Conservation (phyloP, 1,140 invertebrate species). For the Platyscapa corneri region DNA sequence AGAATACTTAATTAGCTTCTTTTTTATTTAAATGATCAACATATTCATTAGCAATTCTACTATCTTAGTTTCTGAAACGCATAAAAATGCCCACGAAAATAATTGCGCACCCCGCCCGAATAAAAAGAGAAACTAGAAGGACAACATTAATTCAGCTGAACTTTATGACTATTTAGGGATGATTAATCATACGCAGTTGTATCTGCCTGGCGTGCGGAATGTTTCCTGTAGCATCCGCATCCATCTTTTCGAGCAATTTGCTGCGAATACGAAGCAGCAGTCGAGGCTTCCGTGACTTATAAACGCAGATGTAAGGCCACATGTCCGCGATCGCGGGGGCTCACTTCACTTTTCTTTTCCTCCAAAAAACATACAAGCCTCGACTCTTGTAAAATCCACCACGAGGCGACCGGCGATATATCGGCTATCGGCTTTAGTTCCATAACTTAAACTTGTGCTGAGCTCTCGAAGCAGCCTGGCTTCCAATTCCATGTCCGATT, state of each 20-base stretch:
- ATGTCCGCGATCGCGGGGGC: slow-evolving; percentile 58
- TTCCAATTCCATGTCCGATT: neutral
- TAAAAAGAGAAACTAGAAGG: neutral
- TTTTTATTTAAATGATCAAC: neutral
- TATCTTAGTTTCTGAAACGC: neutral
- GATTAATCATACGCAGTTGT: slow-evolving; percentile 44
- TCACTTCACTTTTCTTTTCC: slow-evolving; percentile 51
- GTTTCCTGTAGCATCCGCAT: neutral
- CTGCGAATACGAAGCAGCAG: slow-evolving; percentile 16
- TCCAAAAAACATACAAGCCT: slow-evolving; percentile 52
- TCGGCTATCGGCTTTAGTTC: slow-evolving; percentile 46
- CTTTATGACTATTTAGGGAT: slow-evolving; percentile 43
- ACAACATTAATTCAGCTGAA: slow-evolving; percentile 12
- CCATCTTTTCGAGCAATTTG: slow-evolving; percentile 45
- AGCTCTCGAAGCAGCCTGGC: neutral
- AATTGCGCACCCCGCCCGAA: neutral
- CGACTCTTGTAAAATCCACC: slow-evolving; percentile 47
- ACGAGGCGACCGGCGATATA: slow-evolving; percentile 59
- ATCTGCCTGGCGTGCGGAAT: neutral
- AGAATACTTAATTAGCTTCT: no score
- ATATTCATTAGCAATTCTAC: neutral
- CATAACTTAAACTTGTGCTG: slow-evolving; percentile 29
- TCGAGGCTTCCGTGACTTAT: slow-evolving; percentile 69
- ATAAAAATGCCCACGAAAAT: neutral
- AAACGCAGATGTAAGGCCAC: slow-evolving; percentile 61